Base-by-base conservation (phyloP, 2,113 vertebrate genomes). In the Neoarius graeffei region DNA sequence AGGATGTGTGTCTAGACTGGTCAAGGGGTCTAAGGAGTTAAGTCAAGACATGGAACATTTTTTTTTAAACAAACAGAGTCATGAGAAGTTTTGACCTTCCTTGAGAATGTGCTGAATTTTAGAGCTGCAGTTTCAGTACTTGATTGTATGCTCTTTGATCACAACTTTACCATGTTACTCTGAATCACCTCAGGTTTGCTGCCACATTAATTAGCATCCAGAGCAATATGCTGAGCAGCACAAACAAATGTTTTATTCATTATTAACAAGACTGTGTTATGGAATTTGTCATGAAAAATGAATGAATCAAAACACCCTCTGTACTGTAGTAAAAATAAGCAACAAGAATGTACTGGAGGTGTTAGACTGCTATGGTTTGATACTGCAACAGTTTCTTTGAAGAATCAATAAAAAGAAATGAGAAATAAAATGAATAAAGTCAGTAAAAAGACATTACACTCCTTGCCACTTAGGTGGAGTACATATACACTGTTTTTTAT, bases 161-260 rank as follows among this genome's bases (percentile, higher is more conserved):
- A 13, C 27, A 19, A 52, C 83, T 81, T 67, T 23, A 69, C 80
- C 74, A 52, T 56, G 50, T 86, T 57, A 79, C 60, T 87, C 59
- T n/a, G 30, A 88, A 86, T 86, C 87, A 90, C 87, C 85, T 88
- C 86, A 67, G 64, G 69, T 85, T 77, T 73, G 74, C 84, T 88
- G 87, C 90, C 88, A 93, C 91, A 89, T 88, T 91, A 85, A 93
- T 94, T 93, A 92, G 90, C 85, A 92, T 93, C 92, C 91, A 85
- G 60, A 7, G 57, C 50, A 74, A 83, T 91, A 85, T 86, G 90
- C 88, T 82, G 66, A 73, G 91, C 89, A 81, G 30, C 89, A 90
- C 90, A 94, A 89, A 89, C 87, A 91, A 89, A 94, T 94, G 91
- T 93, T 94, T 95, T 92, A 94, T 94, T 95, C 92, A 94, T 93